Base-by-base conservation (phyloP, 2,888 invertebrate genomes). In the Himalopsyche japonica region DNA sequence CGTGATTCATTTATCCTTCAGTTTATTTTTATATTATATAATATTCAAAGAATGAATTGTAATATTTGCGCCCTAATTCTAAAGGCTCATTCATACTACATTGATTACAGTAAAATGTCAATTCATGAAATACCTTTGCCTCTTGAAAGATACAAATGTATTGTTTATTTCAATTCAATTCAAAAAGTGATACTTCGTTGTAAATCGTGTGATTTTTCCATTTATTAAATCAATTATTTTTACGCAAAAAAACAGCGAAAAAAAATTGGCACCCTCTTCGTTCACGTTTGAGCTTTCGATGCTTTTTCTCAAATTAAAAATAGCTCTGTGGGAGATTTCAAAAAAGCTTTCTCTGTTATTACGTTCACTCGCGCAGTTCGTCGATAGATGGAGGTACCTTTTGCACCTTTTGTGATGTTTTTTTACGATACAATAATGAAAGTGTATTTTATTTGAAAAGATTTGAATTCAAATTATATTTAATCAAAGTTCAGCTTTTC, bases 181-280 rank as follows among this genome's bases (percentile, higher is more conserved):
- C 12, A 15, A 43, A 43, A 15, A 15, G 43, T 43, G 43, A 43
- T 57, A 24, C 49, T 57, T 57, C 10, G 1, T 57, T 57, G 49
- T 20, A 57, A 57, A 20, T 8, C 49, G 49, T 57, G 49, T 57
- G 49, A 57, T 20, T 57, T 20, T 57, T 57, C 20, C 20, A 20
- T 24, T 20, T 57, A 7, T n/a, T 24, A 57, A 57, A 57, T 57
- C 49, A 20, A 57, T 57, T 57, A 49, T n/a, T 49, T n/a, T 8
- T 49, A 57, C 20, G 20, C 4, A 82, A 37, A 81, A 81, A 30
- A 57, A 47, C 49, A n/a, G 27, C 77, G 37, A 82, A 82, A 78
- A 82, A 79, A 79, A 79, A 79, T 43, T 70, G 79, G 70, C 82
- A 82, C 79, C 82, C 20, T 82, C 79, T 70, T 43, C 2, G n/a